Evolutionary conservation across 2,113 vertebrate species (phyloP).

Genomic region (Neotoma lepida): DNA sequence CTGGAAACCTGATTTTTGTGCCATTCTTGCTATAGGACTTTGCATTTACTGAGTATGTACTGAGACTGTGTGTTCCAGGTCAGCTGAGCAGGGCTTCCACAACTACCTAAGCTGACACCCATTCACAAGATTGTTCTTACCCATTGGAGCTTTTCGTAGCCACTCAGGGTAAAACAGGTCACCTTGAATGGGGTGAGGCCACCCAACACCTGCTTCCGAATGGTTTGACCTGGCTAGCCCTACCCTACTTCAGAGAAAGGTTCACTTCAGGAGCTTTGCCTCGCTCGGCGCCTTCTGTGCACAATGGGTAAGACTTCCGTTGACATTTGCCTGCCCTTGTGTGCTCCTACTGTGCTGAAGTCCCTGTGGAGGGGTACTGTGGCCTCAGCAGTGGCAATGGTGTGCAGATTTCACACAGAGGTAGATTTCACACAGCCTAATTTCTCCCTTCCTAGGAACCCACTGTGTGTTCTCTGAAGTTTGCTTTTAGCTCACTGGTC

Average conservation of each 20-base stretch:
- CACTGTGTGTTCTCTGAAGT: background rate
- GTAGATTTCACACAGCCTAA: background rate
- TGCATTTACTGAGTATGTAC: background rate
- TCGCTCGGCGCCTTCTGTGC: background rate
- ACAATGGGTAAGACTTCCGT: slow-evolving; percentile 43
- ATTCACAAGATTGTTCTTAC: background rate
- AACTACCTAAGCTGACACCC: background rate
- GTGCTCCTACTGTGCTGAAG: background rate
- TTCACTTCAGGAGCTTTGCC: background rate
- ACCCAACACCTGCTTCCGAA: background rate
- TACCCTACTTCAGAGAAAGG: slow-evolving; percentile 19
- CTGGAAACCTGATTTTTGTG: background rate
- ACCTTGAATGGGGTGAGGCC: background rate
- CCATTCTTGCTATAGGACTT: background rate
- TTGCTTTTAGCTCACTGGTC: background rate
- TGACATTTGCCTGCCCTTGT: slow-evolving; percentile 57
- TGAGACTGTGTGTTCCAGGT: background rate
- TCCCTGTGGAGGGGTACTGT: background rate
- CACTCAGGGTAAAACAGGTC: background rate
- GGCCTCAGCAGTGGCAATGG: background rate
- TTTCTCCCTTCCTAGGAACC: slow-evolving; percentile 33
- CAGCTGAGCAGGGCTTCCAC: background rate
- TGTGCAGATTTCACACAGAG: background rate
- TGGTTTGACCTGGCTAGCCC: background rate
- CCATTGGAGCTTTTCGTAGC: background rate